phyloP scores from a whole-genome alignment of 2,888 invertebrate genomes.

The Neelides folsomi region DNA sequence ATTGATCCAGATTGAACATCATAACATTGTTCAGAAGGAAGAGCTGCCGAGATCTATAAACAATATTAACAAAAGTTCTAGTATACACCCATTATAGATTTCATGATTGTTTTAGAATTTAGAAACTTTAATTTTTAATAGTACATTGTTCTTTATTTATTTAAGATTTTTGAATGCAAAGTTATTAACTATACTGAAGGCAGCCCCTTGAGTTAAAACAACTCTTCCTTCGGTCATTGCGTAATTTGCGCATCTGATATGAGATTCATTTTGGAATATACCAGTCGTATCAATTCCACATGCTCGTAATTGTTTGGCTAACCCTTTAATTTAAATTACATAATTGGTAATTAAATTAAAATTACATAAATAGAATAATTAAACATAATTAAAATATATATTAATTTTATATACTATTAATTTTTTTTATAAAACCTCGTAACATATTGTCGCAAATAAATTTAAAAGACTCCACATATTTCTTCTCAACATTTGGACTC shows the following conservation, averaged over 20 bases:
- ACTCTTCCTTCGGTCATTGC: constrained; percentile 44
- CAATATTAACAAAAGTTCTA: constrained; percentile 6
- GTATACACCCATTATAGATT: too few species aligned
- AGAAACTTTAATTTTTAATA: too few species aligned
- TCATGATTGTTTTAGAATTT: too few species aligned
- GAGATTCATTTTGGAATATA: constrained; percentile 42
- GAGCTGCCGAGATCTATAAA: constrained; percentile 36
- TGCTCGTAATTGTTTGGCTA: constrained; percentile 50
- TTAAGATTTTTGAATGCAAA: constrained; percentile 2
- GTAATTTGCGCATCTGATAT: constrained; percentile 43
- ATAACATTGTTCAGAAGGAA: constrained; percentile 48
- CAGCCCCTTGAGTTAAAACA: constrained; percentile 45
- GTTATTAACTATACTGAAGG: constrained; percentile 34
- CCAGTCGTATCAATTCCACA: constrained; percentile 50
- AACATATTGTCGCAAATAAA: constrained; percentile 51
- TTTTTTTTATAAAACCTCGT: too few species aligned
- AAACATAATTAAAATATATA: background rate
- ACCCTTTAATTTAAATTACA: constrained; percentile 36
- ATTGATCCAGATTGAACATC: constrained; percentile 45
- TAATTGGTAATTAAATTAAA: background rate
- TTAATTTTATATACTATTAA: background rate
- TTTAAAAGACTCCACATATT: constrained; percentile 4
- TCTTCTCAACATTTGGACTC: too few species aligned
- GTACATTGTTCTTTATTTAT: too few species aligned
- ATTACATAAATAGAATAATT: too few species aligned